Percentiles rank a stretch among this genome's conserved stretches.
Evolutionary conservation across 2,888 invertebrate species (phyloP).

Genomic region (Autographa gamma): DNA sequence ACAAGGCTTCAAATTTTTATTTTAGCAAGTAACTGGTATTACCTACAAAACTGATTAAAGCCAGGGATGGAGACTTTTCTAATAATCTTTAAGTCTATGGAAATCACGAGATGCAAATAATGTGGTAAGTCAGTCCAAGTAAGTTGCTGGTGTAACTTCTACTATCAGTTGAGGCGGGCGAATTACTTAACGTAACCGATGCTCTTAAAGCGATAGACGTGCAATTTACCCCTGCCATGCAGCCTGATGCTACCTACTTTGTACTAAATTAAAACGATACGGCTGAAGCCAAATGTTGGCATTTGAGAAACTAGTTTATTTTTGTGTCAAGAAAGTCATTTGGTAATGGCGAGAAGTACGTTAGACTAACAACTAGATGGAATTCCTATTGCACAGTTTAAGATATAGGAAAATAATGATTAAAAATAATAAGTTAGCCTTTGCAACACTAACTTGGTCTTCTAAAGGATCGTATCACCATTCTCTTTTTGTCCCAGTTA

Average conservation of each 20-base stretch:
- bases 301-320: background rate
- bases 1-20: too few relatives aligned
- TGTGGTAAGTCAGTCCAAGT: slow-evolving; percentile 39
- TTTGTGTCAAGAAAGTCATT: background rate
- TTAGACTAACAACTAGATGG: background rate
- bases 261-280: slow-evolving; percentile 3
- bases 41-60: background rate
- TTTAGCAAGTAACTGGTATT: too few relatives aligned
- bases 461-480: too few relatives aligned
- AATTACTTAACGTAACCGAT: slow-evolving; percentile 58
- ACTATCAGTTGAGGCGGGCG: slow-evolving; percentile 47
- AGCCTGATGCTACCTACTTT: slow-evolving; percentile 9
- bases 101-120: slow-evolving; percentile 46
- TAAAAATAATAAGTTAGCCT: too few relatives aligned
- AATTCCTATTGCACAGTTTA: background rate
- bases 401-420: background rate
- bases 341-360: background rate
- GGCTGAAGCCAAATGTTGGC: background rate
- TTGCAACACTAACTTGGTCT: too few relatives aligned
- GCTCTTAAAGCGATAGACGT: slow-evolving; percentile 49
- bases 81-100: slow-evolving; percentile 14
- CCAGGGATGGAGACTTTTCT: background rate
- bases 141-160: slow-evolving; percentile 40
- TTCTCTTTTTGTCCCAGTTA: background rate
- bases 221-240: slow-evolving; percentile 27